phyloP scores from a whole-genome alignment of 2,888 invertebrate species.

The Iphiclides podalirius region DNA sequence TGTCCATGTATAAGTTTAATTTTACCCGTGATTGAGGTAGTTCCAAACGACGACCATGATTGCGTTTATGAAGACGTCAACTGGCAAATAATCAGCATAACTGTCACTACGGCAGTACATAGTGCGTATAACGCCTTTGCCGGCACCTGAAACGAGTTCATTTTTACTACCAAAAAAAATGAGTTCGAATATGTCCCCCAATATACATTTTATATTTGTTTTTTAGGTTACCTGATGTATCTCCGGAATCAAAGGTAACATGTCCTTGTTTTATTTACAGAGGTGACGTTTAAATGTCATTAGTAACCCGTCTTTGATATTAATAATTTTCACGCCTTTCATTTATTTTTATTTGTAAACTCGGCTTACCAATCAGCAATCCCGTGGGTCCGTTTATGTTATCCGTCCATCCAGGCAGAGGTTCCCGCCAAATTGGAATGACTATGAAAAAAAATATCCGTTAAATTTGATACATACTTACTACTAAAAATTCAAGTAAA shows the following conservation, averaged over 20 bases:
- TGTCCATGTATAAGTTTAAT: too few species aligned
- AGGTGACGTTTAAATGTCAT: too few species aligned
- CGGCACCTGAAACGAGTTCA: conserved; percentile 69
- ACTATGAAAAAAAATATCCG: too few species aligned
- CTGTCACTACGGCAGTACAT: conserved; percentile 85
- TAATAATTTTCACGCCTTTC: too few species aligned
- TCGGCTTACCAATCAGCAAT: conserved; percentile 44
- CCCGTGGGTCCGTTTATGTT: conserved; percentile 96
- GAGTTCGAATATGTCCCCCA: too few species aligned
- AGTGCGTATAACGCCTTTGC: conserved; percentile 88
- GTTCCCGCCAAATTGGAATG: conserved; percentile 92
- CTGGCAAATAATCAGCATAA: conserved; percentile 85
- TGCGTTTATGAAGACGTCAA: conserved; percentile 85
- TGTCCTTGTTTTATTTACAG: too few species aligned
- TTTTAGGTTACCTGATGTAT: too few species aligned
- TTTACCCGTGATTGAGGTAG: conserved; percentile 74
- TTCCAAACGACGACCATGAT: conserved; percentile 84
- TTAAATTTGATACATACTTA: conserved; percentile 1
- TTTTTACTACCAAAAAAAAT: too few species aligned
- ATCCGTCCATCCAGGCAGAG: conserved; percentile 92
- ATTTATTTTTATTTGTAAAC: too few species aligned
- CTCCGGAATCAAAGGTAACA: too few species aligned
- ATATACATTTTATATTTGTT: too few species aligned
- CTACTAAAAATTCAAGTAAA: neutral
- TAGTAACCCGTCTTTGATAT: too few species aligned